These are phyloP conservation scores for Cavia porcellus DNA, from an alignment of 2,113 vertebrate species.

Conservation along the genomic window DNA sequence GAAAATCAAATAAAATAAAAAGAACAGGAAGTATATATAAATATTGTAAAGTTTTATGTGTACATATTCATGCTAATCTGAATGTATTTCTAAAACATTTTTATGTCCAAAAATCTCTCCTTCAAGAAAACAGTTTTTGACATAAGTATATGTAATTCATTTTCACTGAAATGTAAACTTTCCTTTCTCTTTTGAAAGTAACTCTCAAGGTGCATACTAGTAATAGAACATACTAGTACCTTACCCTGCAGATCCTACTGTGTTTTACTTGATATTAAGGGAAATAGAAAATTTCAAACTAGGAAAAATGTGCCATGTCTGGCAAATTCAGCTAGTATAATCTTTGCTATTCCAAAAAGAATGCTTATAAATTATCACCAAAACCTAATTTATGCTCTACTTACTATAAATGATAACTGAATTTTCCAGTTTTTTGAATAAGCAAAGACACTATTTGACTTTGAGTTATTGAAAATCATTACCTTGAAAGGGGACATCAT, in stretches of 20 bases:
- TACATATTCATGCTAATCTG: too few species aligned
- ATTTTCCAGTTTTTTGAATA: not conserved
- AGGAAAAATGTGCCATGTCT: not conserved
- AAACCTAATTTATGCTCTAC: not conserved
- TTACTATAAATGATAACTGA: not conserved
- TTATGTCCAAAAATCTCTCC: not conserved
- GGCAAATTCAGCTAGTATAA: conserved; percentile 10
- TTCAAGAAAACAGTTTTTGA: conserved; percentile 34
- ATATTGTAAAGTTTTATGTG: too few species aligned
- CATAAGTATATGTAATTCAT: conserved; percentile 7
- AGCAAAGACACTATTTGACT: conserved; percentile 21
- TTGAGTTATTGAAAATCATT: conserved; percentile 41
- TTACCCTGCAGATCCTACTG: not conserved
- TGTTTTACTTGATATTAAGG: not conserved
- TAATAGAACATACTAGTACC: not conserved
- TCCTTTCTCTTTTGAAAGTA: not conserved
- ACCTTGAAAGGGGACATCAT: not conserved
- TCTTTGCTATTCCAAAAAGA: conserved; percentile 17
- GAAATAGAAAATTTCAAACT: not conserved
- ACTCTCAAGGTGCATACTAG: not conserved
- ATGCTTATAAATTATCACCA: conserved; percentile 33
- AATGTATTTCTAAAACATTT: too few species aligned
- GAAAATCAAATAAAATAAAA: too few species aligned
- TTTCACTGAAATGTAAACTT: conserved; percentile 17
- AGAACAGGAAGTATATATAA: too few species aligned